Conservation (phyloP, 2,888 invertebrate genomes). For the Herminia tarsipennalis region DNA sequence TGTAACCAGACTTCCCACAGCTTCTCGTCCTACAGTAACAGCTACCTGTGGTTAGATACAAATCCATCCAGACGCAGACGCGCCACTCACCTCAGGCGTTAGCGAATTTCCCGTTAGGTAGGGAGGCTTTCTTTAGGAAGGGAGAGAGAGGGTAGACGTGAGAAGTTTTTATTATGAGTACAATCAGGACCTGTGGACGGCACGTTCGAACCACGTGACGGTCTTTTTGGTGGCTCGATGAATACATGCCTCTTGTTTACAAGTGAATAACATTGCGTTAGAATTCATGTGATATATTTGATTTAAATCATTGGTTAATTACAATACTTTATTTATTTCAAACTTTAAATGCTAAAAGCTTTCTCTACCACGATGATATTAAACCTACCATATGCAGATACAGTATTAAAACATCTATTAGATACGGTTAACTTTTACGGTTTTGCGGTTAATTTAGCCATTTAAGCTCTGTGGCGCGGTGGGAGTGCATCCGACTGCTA, state of each 20-base stretch:
- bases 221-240: conserved; percentile 54
- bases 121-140: conserved; percentile 47
- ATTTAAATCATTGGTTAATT: no score
- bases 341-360: no score
- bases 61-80: conserved; percentile 30
- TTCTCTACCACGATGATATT: no score
- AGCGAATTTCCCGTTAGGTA: conserved; percentile 44
- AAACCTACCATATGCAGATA: no score
- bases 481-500: no score
- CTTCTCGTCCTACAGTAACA: background rate
- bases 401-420: no score
- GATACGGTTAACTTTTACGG: no score
- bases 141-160: conserved; percentile 64
- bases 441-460: no score
- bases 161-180: conserved; percentile 72
- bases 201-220: conserved; percentile 56
- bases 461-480: no score
- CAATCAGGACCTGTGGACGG: conserved; percentile 65
- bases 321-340: no score
- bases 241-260: conserved; percentile 49
- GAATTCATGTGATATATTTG: no score
- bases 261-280: conserved; percentile 15
- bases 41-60: conserved; percentile 21
- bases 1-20: no score
- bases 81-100: conserved; percentile 32